Conservation (phyloP, 2,888 invertebrate species). For the Biston betularia region DNA sequence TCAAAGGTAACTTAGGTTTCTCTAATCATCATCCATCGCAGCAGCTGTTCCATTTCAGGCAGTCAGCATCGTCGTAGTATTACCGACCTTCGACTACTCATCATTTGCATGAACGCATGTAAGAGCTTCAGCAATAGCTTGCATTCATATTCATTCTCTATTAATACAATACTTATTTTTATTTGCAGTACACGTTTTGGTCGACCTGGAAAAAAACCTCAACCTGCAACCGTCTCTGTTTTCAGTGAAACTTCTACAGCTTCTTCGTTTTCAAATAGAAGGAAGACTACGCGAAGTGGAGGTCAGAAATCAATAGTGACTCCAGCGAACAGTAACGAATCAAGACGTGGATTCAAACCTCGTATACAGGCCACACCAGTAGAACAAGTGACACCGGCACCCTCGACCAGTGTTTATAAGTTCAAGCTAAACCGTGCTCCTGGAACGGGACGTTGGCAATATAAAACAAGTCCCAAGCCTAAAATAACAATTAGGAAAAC, state of each 20-base stretch:
- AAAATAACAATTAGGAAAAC: conserved; percentile 92
- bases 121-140: conserved; percentile 34
- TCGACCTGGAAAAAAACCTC: conserved; percentile 81
- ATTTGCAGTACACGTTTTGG: conserved; percentile 81
- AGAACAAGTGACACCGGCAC: conserved; percentile 80
- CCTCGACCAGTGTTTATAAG: conserved; percentile 90
- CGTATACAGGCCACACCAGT: conserved; percentile 86
- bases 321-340: conserved; percentile 74
- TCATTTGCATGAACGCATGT: conserved; percentile 37
- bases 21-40: conserved; percentile 30
- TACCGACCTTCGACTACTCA: conserved; percentile 39
- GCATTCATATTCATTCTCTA: conserved; percentile 29
- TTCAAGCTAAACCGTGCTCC: conserved; percentile 93
- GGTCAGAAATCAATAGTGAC: conserved; percentile 76
- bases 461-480: conserved; percentile 95
- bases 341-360: conserved; percentile 89
- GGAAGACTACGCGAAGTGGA: conserved; percentile 79
- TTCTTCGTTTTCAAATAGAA: conserved; percentile 82
- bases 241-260: conserved; percentile 87
- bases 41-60: conserved; percentile 36
- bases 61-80: conserved; percentile 40
- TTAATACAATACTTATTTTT: conserved; percentile 55
- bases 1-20: conserved; percentile 68
- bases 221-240: conserved; percentile 89
- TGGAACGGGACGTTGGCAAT: conserved; percentile 95